Evolutionary conservation across 2,797 vertebrate species (phyloP).

Genomic region (Schizopygopsis malacanthus): DNA sequence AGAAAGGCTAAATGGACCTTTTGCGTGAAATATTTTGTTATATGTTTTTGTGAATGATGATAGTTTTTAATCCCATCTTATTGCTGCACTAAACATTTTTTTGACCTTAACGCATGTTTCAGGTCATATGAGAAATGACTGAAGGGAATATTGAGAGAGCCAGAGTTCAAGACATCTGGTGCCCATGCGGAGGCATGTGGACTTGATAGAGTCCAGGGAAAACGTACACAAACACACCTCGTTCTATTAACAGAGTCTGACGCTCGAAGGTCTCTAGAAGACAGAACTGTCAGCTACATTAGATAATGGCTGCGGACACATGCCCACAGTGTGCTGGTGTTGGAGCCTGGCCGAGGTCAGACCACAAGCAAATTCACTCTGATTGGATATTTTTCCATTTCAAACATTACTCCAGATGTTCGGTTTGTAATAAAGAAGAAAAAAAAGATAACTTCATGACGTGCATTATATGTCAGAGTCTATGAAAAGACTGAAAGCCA

Average conservation of each 20-base stretch:
- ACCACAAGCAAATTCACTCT: slow-evolving; percentile 72
- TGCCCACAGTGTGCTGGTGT: slow-evolving; percentile 72
- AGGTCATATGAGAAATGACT: slow-evolving; percentile 34
- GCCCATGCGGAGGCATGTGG: background rate
- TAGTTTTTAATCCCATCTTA: slow-evolving; percentile 74
- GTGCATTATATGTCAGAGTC: slow-evolving; percentile 69
- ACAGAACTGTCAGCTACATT: slow-evolving; percentile 67
- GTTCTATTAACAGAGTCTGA: slow-evolving; percentile 40
- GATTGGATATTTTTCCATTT: slow-evolving; percentile 78
- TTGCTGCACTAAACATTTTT: slow-evolving; percentile 70
- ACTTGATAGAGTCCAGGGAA: slow-evolving; percentile 17
- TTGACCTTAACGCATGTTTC: slow-evolving; percentile 64
- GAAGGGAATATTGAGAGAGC: background rate
- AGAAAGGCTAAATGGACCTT: slow-evolving; percentile 63
- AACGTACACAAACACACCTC: slow-evolving; percentile 53
- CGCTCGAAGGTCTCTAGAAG: slow-evolving; percentile 49
- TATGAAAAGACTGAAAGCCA: slow-evolving; percentile 50
- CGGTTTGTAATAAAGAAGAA: slow-evolving; percentile 59
- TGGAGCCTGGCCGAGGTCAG: slow-evolving; percentile 70
- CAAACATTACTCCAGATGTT: slow-evolving; percentile 80
- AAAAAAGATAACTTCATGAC: slow-evolving; percentile 57
- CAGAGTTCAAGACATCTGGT: slow-evolving; percentile 24
- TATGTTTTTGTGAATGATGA: slow-evolving; percentile 68
- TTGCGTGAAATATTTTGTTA: slow-evolving; percentile 41
- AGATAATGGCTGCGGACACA: slow-evolving; percentile 75